Base-by-base conservation (phyloP, 2,113 vertebrate species). In the Hassar affinis region DNA sequence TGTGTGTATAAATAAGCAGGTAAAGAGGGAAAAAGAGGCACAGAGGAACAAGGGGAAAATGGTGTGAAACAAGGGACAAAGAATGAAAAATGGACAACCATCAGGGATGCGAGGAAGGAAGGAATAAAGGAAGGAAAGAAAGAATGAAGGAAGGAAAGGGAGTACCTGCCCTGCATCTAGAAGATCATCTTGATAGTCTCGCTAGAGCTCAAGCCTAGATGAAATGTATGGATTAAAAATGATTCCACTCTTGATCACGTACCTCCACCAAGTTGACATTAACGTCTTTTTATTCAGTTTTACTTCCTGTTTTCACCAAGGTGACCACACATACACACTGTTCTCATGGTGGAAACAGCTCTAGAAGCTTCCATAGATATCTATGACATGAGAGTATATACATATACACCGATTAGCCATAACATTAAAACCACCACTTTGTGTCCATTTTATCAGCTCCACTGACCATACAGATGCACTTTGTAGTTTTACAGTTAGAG, bases 221-320 rank as follows among this genome's bases (percentile, higher is more conserved):
- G 52, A 49, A 56, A 22, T 33, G 62, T 51, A 30, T 54, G 38
- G 57, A 61, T 45, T 35, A 30, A n/a, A 56, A 33, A 51, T 38
- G 14, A 72, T 85, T 56, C 78, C 69, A 25, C 30, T 52, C 10
- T 47, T 84, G 75, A 84, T 81, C 51, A 87, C 85, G 83, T 82
- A 74, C 57, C 30, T 82, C 59, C 80, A 80, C 80, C 81, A 88
- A 81, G 33, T 71, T 68, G 42, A 82, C 35, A 56, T 69, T 84
- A 38, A 90, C 81, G 79, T 52, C 18, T 79, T 51, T 79, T 79
- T 61, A 68, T 27, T 64, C 81, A 64, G 27, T 64, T 80, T 14
- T 51, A 11, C 12, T 10, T 75, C 51, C 25, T 51, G 4, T 71
- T 51, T 86, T 47, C 62, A 64, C 59, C 38, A 79, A 64, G 49